Evolutionary conservation across 1,140 invertebrate species (phyloP).

Genomic region (Drosophila sp.): DNA sequence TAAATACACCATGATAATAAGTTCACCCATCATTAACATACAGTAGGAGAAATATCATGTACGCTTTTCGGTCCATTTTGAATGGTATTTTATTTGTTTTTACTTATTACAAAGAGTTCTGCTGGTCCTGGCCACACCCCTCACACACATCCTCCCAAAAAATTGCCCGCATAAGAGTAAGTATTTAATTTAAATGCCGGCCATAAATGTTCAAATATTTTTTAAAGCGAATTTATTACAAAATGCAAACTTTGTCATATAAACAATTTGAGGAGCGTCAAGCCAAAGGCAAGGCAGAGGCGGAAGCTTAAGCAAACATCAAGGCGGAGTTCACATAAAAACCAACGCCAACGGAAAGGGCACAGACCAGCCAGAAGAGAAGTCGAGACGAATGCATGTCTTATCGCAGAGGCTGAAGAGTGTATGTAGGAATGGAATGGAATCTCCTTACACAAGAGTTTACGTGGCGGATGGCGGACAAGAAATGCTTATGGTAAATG

Average conservation of each 20-base stretch:
- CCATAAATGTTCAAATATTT: constrained; percentile 73
- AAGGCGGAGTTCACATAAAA: constrained; percentile 54
- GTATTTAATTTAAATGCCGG: constrained; percentile 72
- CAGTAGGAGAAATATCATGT: background rate
- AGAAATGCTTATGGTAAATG: constrained; percentile 70
- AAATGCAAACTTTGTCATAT: constrained; percentile 73
- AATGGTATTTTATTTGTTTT: background rate
- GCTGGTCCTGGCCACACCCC: background rate
- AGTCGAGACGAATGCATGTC: constrained; percentile 63
- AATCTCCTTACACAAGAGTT: constrained; percentile 41
- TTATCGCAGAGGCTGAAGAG: constrained; percentile 50
- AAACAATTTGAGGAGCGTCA: constrained; percentile 54
- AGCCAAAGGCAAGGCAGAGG: background rate
- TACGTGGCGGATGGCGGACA: constrained; percentile 27
- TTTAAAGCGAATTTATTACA: constrained; percentile 72
- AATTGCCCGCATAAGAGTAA: constrained; percentile 25
- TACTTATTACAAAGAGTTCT: background rate
- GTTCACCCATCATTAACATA: background rate
- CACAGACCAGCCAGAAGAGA: background rate
- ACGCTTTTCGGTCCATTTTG: background rate
- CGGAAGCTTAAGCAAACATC: constrained; percentile 58
- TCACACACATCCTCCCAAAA: background rate
- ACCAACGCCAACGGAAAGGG: constrained; percentile 16
- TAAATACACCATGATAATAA: background rate
- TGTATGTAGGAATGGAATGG: constrained; percentile 36